Evolutionary conservation across 2,113 vertebrate genomes (phyloP).

Genomic region (Urocynchramus pylzowi): DNA sequence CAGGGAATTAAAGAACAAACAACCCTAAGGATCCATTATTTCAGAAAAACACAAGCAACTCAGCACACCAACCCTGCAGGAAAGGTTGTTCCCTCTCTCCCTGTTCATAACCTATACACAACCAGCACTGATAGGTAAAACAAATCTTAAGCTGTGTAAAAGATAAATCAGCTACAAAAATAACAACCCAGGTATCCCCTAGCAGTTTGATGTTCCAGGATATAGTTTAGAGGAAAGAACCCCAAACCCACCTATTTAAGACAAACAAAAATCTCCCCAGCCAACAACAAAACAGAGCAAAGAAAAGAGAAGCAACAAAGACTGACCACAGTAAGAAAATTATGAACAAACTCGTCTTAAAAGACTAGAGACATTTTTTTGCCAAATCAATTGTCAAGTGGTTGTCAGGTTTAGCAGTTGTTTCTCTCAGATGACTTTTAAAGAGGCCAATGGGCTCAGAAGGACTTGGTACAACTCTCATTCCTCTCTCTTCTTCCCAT

Average conservation of each 20-base stretch:
- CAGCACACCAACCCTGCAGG: neutral
- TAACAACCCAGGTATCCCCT: neutral
- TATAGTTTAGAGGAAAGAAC: neutral
- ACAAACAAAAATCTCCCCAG: neutral
- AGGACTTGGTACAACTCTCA: neutral
- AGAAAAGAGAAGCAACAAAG: neutral
- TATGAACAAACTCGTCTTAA: neutral
- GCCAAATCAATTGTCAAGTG: neutral
- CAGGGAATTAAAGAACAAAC: neutral
- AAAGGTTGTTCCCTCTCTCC: neutral
- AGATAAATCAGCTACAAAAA: neutral
- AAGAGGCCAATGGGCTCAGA: neutral
- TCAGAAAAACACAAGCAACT: neutral
- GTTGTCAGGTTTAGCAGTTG: neutral
- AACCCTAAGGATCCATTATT: neutral
- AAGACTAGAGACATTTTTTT: neutral
- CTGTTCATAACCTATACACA: neutral
- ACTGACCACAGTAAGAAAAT: neutral
- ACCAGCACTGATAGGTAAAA: neutral
- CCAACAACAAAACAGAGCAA: neutral
- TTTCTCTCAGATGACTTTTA: neutral
- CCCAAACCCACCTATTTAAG: neutral
- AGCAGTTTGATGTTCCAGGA: neutral
- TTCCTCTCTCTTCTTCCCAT: neutral
- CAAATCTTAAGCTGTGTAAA: neutral